These are phyloP conservation scores for Phengaris arion DNA, from an alignment of 2,888 invertebrate genomes.

Conservation along the genomic window DNA sequence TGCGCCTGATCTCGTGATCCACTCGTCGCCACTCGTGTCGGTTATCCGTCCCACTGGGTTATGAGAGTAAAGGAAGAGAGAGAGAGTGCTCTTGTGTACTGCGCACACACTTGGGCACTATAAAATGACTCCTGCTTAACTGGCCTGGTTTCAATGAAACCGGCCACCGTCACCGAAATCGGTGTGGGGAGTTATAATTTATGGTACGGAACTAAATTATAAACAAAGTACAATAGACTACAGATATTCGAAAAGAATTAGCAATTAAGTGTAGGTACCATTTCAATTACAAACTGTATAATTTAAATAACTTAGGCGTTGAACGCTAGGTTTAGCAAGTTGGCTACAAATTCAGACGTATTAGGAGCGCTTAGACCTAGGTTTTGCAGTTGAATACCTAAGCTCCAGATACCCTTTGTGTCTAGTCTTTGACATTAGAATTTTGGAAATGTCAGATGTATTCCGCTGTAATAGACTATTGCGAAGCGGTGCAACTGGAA, in stretches of 20 bases:
- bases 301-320: slow-evolving; percentile 32
- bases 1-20: too few relatives aligned
- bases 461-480: slow-evolving; percentile 14
- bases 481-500: not conserved
- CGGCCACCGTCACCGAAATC: too few relatives aligned
- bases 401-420: slow-evolving; percentile 28
- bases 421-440: slow-evolving; percentile 23
- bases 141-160: too few relatives aligned
- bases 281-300: not conserved
- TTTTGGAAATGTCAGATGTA: slow-evolving; percentile 15
- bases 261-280: not conserved
- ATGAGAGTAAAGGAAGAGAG: too few relatives aligned
- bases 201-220: not conserved
- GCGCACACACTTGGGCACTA: too few relatives aligned
- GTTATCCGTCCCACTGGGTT: too few relatives aligned
- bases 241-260: not conserved
- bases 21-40: too few relatives aligned
- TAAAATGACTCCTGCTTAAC: too few relatives aligned
- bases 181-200: too few relatives aligned
- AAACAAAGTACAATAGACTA: not conserved
- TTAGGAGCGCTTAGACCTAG: slow-evolving; percentile 36
- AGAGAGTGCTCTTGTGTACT: too few relatives aligned
- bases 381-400: slow-evolving; percentile 33
- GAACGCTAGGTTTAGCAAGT: slow-evolving; percentile 57
- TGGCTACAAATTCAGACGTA: slow-evolving; percentile 56